Base-by-base conservation (phyloP, 30 jellyfish, hydroid and myxozoan species). In the Nemopilema nomurai region DNA sequence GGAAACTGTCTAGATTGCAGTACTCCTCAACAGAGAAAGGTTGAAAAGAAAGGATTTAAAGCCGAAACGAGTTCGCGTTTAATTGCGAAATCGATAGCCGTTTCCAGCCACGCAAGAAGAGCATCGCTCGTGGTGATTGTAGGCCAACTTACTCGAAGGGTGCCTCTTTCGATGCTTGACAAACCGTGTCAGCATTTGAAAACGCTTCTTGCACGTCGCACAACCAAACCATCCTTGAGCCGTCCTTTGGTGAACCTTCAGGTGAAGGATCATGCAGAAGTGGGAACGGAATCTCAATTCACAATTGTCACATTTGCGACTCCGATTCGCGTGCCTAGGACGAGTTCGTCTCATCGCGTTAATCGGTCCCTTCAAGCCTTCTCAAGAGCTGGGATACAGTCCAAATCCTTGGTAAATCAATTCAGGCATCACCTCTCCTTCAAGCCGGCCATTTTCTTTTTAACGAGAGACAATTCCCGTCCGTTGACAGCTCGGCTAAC, bases 221-320 rank as follows among this genome's bases (percentile, higher is more conserved):
- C 87, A 78, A 21, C 25, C 78, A 62, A 78, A 78, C 87, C 87
- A 78, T 18, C 87, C 78, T 1, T 29, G 28, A 16, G 23, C 62
- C 70, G 3, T 33, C 69, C 51, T 74, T 21, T 51, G 30, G 74
- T 78, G 87, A 24, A 41, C 68, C 0, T 64, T 78, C 87, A 78
- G 51, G 51, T 78, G 87, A 78, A 78, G 87, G 50, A 27, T 26
- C 68, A 57, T 28, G 65, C 87, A 78, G 27, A 78, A 78, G 26
- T 78, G 87, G 17, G 87, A 78, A 76, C 66, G 74, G 30, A 78
- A 78, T 21, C 79, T 62, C 49, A 78, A 16, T 8, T 78, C 79
- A 41, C 87, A 78, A 30, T 62, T 49, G 62, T 78, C 87, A 31
- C 87, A 78, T 31, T 78, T 78, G 13, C 87, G 87, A 24, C 87